Percentiles rank a stretch among this genome's conserved stretches.
phyloP scores from a whole-genome alignment of 1,140 invertebrate genomes.

The Trachymyrmex septentrionalis region DNA sequence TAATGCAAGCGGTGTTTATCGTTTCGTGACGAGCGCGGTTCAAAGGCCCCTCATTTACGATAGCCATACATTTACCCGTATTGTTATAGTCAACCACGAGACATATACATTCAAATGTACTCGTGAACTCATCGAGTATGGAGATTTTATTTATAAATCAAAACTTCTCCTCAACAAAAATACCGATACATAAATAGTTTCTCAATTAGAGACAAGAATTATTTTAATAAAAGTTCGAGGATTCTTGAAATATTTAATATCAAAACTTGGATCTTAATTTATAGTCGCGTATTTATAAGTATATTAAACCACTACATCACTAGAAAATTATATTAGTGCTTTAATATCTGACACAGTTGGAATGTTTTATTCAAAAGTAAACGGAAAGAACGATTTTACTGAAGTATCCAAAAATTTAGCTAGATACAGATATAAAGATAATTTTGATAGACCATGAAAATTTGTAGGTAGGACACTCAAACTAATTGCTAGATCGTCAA shows the following conservation, averaged over 20 bases:
- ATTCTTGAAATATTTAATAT: not conserved
- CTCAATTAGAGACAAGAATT: not conserved
- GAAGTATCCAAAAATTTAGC: too few relatives aligned
- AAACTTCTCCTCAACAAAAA: not conserved
- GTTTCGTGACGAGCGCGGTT: constrained; percentile 42
- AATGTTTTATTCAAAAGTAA: not conserved
- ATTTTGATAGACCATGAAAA: too few relatives aligned
- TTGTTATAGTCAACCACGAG: constrained; percentile 6
- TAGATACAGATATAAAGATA: too few relatives aligned
- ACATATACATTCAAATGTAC: not conserved
- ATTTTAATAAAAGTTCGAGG: not conserved
- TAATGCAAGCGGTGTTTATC: constrained; percentile 43
- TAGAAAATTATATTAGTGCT: not conserved
- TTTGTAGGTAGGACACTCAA: too few relatives aligned
- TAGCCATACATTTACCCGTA: not conserved
- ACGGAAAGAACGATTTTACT: not conserved
- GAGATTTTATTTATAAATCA: not conserved
- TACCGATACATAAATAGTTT: not conserved
- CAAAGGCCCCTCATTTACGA: constrained; percentile 30
- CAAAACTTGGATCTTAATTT: not conserved
- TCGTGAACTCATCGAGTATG: not conserved
- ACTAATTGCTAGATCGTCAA: too few relatives aligned
- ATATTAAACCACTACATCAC: not conserved
- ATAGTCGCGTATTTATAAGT: too few relatives aligned
- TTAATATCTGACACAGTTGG: not conserved